A percentile compares a stretch with the other conserved stretches of the same genome.
phyloP scores from a whole-genome alignment of 1,140 invertebrate species.

The Lordiphosa clarofinis region DNA sequence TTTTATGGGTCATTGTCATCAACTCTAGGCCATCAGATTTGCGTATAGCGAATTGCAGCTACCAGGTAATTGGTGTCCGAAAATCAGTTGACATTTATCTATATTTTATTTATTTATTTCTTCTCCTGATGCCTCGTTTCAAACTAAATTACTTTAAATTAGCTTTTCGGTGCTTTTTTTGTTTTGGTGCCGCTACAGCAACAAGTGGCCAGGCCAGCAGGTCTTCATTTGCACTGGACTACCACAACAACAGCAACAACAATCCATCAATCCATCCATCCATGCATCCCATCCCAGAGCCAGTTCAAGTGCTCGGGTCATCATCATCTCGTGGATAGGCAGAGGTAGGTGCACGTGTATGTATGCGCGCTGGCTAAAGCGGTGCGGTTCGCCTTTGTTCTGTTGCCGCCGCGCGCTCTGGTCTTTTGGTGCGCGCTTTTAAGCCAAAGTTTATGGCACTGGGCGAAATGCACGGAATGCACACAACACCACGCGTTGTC shows the following conservation, averaged over 20 bases:
- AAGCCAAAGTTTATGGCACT: conserved; percentile 74
- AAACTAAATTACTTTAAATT: conserved; percentile 79
- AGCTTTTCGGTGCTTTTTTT: conserved; percentile 73
- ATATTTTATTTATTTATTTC: conserved; percentile 22
- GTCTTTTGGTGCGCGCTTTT: conserved; percentile 63
- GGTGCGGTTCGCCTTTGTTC: conserved; percentile 26
- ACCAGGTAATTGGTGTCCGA: no score
- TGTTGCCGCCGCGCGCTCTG: conserved; percentile 54
- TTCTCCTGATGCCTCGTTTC: conserved; percentile 57
- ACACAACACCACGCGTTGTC: conserved; percentile 36
- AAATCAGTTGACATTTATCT: no score
- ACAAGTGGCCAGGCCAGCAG: conserved; percentile 59
- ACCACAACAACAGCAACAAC: conserved; percentile 41
- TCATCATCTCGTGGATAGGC: conserved; percentile 32
- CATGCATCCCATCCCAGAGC: conserved; percentile 26
- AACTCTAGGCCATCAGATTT: conserved; percentile 63
- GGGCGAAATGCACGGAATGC: conserved; percentile 69
- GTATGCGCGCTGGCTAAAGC: conserved; percentile 12
- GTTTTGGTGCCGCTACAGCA: conserved; percentile 33
- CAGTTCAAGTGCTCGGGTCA: conserved; percentile 73
- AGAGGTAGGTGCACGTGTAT: conserved; percentile 31
- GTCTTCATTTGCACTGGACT: conserved; percentile 70
- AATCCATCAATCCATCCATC: conserved; percentile 73
- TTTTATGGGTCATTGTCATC: conserved; percentile 25
- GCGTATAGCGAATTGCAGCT: no score